Evolutionary conservation across 2,113 vertebrate species (phyloP).

Genomic region (Theristicus caerulescens): DNA sequence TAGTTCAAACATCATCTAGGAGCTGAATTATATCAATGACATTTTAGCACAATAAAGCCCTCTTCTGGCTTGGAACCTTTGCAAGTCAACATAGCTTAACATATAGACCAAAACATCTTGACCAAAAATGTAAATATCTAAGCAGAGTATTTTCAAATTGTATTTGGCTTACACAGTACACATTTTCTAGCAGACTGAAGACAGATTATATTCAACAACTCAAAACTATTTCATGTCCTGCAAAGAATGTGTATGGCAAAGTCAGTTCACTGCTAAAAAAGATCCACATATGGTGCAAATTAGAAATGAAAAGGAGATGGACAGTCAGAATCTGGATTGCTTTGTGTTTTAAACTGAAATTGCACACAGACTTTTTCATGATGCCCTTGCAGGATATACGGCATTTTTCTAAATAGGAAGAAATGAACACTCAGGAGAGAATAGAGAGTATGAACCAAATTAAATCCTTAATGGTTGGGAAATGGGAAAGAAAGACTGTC

Average conservation of each 20-base stretch:
- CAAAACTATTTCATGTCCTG: not conserved
- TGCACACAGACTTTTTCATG: not conserved
- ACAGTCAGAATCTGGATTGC: not conserved
- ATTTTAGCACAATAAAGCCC: not conserved
- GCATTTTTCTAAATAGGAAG: not conserved
- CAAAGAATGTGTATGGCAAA: not conserved
- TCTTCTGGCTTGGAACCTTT: not conserved
- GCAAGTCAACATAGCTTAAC: not conserved
- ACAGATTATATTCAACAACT: not conserved
- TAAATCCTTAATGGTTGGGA: conserved; percentile 25
- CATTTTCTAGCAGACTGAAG: not conserved
- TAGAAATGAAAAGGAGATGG: not conserved
- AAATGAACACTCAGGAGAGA: not conserved
- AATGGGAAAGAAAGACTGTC: not conserved
- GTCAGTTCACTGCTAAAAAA: not conserved
- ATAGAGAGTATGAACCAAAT: conserved; percentile 13
- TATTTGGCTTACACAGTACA: not conserved
- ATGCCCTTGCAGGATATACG: not conserved
- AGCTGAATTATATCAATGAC: not conserved
- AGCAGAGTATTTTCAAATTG: not conserved
- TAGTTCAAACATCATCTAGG: not conserved
- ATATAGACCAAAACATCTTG: not conserved
- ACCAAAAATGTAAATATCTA: not conserved
- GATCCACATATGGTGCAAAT: not conserved
- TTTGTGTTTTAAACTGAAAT: not conserved